Evolutionary conservation across 2,888 invertebrate genomes (phyloP), one percentile per base, ranked within the genome.

Genomic region (Sympetrum striolatum): DNA sequence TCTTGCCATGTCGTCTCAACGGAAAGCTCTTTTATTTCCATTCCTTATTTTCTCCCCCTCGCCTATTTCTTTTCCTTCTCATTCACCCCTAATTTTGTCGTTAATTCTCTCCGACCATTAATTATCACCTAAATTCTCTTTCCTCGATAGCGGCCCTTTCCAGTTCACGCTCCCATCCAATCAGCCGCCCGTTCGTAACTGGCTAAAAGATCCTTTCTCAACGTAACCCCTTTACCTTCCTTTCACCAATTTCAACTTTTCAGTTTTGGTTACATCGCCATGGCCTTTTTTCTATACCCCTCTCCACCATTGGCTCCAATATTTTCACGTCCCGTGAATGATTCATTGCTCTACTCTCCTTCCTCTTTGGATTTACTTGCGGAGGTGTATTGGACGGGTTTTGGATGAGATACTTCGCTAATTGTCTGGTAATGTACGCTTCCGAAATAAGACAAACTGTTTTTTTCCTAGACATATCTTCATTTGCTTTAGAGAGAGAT

Each of bases 181-280:
- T 86, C 86, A 86, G 86, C 64, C 37, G 15, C n/a, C 53, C 64
- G 82, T 60, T 82, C 82, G 58, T 22, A 82, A 82, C 53, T 82
- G 86, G 60, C 18, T 64, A 86, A 86, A 86, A 86, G 37, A 35
- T 86, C 86, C 60, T 35, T 86, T 58, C 53, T 37, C 86, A 58
- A 4, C 48, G 8, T 58, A 10, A 6, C 58, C 35, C 37, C 39
- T 18, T 86, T 60, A 58, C 58, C 53, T 86, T 60, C 86, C 86
- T 86, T 64, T 86, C 86, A 64, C 86, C 86, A 86, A 86, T 86
- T 86, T 64, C 60, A 86, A 86, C 86, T 86, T 86, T 86, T 48
- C 60, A 64, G 86, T 39, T 60, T 60, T 60, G n/a, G 86, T 60
- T 86, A 58, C 58, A 64, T 14, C 86, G 60, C 58, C 37, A 37